Percentiles rank a stretch among this genome's conserved stretches.
These are phyloP conservation scores for Oasisia sp. DNA, from an alignment of 2,888 invertebrate species.

Conservation along the genomic window DNA sequence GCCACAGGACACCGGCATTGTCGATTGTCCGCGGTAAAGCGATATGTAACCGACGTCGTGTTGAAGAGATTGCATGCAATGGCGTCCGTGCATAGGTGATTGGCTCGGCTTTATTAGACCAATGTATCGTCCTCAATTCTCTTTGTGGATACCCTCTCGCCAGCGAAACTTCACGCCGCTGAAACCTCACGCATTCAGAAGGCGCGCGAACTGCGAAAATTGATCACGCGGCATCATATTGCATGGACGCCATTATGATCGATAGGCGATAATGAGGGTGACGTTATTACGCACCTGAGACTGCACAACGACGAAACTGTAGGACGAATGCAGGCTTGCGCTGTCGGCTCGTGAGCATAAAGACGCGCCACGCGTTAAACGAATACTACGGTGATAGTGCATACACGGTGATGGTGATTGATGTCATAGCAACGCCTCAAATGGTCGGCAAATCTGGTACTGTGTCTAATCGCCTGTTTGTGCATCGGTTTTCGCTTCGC, in stretches of 20 bases:
- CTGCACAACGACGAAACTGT: background rate
- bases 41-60: background rate
- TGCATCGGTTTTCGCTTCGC: background rate
- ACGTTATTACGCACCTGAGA: conserved; percentile 12
- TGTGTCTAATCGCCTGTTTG: background rate
- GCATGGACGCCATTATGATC: background rate
- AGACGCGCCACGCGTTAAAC: background rate
- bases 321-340: background rate
- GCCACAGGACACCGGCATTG: background rate
- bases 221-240: background rate
- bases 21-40: background rate
- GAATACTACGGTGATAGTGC: background rate
- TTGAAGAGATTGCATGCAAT: background rate
- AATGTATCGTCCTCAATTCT: background rate
- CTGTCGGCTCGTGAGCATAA: background rate
- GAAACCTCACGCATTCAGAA: background rate
- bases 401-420: background rate
- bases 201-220: background rate
- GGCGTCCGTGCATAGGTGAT: background rate
- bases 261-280: background rate
- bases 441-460: background rate
- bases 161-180: background rate
- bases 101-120: background rate
- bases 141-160: background rate
- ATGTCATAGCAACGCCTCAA: background rate